Evolutionary conservation across 2,113 vertebrate species (phyloP).

Genomic region (Canis aureus): DNA sequence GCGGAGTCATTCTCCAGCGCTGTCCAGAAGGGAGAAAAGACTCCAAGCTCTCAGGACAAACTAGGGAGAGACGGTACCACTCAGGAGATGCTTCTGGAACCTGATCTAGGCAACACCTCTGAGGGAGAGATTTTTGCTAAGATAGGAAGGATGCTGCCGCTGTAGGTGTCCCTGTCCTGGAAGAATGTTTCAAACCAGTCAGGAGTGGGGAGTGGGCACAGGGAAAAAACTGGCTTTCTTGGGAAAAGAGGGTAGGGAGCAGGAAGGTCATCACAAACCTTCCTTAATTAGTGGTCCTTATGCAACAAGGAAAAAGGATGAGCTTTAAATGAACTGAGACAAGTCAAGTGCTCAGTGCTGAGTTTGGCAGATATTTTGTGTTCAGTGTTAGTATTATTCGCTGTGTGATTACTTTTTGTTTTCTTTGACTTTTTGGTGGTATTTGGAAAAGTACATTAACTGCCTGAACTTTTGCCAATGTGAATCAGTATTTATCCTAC

Average conservation of each 20-base stretch:
- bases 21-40: not conserved
- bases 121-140: not conserved
- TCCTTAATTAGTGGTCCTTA: constrained; percentile 2
- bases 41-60: not conserved
- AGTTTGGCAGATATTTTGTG: not conserved
- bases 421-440: constrained; percentile 44
- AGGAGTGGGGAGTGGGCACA: not conserved
- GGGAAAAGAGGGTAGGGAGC: not conserved
- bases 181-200: not conserved
- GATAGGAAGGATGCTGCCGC: not conserved
- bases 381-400: not conserved
- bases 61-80: not conserved
- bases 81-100: constrained; percentile 6
- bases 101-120: not conserved
- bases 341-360: not conserved
- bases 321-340: not conserved
- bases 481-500: constrained; percentile 19
- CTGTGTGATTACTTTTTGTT: not conserved
- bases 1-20: not conserved
- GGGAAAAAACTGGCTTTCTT: not conserved
- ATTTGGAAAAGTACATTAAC: constrained; percentile 36
- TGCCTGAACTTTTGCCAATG: not conserved
- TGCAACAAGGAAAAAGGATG: not conserved
- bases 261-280: not conserved
- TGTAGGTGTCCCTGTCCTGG: not conserved